Evolutionary conservation across 2,797 vertebrate genomes (phyloP).

Genomic region (Diplodus sargus): DNA sequence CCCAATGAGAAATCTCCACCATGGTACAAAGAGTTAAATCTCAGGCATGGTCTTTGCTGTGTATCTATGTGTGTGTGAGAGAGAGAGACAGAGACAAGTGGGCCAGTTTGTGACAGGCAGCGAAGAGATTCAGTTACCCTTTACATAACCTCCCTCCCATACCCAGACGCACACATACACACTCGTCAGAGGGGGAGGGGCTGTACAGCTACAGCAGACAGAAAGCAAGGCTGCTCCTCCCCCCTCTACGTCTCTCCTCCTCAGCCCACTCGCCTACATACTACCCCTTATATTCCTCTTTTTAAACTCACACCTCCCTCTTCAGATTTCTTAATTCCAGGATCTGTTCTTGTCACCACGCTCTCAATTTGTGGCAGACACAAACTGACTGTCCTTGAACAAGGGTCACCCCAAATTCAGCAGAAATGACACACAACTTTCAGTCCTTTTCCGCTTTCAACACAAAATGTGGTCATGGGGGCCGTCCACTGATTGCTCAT

Average conservation of each 20-base stretch:
- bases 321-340: constrained; percentile 23
- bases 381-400: background rate
- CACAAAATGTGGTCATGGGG: background rate
- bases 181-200: constrained; percentile 70
- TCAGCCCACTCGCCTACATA: constrained; percentile 37
- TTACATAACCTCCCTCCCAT: constrained; percentile 83
- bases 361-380: background rate
- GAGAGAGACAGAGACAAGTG: constrained; percentile 45
- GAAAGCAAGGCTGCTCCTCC: constrained; percentile 55
- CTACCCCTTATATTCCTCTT: background rate
- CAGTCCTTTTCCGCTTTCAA: background rate
- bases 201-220: constrained; percentile 45
- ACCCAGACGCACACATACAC: constrained; percentile 51
- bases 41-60: constrained; percentile 38
- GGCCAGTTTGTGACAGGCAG: constrained; percentile 64
- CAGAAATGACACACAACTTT: background rate
- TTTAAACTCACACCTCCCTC: constrained; percentile 30
- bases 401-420: constrained; percentile 3
- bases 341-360: background rate
- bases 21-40: constrained; percentile 59
- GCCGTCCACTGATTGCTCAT: background rate
- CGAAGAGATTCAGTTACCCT: constrained; percentile 80
- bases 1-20: constrained; percentile 29
- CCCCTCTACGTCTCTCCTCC: constrained; percentile 27
- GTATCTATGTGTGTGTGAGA: constrained; percentile 31